Percentiles rank a stretch among this genome's conserved stretches.
Conservation (phyloP, 2,797 vertebrate genomes). For the Picus viridis region DNA sequence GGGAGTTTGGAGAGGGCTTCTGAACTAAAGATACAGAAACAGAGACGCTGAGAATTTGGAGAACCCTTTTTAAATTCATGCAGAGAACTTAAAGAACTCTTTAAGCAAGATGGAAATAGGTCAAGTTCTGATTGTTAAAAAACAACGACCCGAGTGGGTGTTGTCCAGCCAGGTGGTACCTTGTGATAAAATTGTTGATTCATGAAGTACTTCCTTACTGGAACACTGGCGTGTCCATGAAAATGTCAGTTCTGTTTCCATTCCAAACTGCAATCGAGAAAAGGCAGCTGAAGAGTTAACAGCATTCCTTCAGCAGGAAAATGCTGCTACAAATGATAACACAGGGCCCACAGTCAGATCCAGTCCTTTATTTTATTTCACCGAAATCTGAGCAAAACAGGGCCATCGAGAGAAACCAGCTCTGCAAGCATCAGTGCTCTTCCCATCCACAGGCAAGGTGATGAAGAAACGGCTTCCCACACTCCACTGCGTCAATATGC, state of each 20-base stretch:
- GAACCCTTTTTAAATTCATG: neutral
- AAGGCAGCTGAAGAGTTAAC: conserved; percentile 16
- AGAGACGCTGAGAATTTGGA: neutral
- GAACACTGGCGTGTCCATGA: neutral
- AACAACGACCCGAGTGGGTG: neutral
- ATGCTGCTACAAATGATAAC: neutral
- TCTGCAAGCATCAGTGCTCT: neutral
- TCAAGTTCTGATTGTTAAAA: neutral
- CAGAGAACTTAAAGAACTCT: neutral
- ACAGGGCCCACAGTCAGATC: neutral
- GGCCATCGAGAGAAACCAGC: neutral
- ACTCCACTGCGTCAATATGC: neutral
- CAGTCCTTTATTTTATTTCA: neutral
- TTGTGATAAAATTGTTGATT: conserved; percentile 23
- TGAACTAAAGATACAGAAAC: neutral
- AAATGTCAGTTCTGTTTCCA: neutral
- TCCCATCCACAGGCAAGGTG: neutral
- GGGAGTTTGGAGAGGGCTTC: neutral
- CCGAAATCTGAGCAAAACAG: neutral
- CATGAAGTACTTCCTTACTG: neutral
- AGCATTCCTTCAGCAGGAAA: neutral
- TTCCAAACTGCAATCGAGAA: neutral
- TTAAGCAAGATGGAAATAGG: conserved; percentile 1
- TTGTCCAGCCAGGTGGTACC: conserved; percentile 28
- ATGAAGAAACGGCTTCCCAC: neutral